A percentile compares a stretch with the other conserved stretches of the same genome.
phyloP scores from a whole-genome alignment of 1,140 invertebrate genomes.

The Harpegnathos saltator region DNA sequence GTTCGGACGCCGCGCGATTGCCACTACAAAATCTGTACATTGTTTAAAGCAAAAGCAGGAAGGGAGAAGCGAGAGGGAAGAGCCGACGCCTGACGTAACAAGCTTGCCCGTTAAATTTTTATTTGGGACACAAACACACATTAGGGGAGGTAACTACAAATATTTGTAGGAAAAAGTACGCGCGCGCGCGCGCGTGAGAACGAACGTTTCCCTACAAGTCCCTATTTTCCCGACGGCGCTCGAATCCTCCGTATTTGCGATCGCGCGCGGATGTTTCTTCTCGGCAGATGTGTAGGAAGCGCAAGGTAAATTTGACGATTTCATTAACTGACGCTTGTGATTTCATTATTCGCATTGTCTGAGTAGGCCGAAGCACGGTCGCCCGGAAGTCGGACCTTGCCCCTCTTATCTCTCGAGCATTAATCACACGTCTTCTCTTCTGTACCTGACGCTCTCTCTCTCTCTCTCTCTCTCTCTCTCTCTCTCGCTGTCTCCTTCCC shows the following conservation, averaged over 20 bases:
- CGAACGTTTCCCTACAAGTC: conserved; percentile 32
- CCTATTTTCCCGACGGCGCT: conserved; percentile 35
- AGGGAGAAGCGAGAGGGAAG: too few relatives aligned
- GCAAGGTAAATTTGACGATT: conserved; percentile 69
- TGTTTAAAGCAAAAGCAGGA: neutral
- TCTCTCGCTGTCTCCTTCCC: conserved; percentile 2
- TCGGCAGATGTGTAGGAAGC: neutral
- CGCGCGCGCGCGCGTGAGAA: too few relatives aligned
- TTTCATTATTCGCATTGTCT: conserved; percentile 69
- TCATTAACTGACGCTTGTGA: conserved; percentile 68
- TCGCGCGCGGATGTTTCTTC: conserved; percentile 49
- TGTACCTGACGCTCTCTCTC: conserved; percentile 24
- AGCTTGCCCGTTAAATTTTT: conserved; percentile 42
- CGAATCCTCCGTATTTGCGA: conserved; percentile 51
- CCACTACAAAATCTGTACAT: conserved; percentile 10
- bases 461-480: conserved; percentile 34
- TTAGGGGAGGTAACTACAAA: conserved; percentile 42
- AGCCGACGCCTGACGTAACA: conserved; percentile 2
- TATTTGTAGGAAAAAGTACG: conserved; percentile 47
- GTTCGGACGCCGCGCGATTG: neutral
- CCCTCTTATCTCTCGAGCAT: conserved; percentile 68
- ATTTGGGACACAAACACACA: conserved; percentile 43
- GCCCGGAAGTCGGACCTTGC: conserved; percentile 55
- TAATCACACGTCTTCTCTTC: conserved; percentile 64
- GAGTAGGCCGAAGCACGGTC: conserved; percentile 22